A percentile compares a stretch with the other conserved stretches of the same genome.
Conservation (phyloP, 1,140 invertebrate genomes). For the Holcopasites calliopsidis region DNA sequence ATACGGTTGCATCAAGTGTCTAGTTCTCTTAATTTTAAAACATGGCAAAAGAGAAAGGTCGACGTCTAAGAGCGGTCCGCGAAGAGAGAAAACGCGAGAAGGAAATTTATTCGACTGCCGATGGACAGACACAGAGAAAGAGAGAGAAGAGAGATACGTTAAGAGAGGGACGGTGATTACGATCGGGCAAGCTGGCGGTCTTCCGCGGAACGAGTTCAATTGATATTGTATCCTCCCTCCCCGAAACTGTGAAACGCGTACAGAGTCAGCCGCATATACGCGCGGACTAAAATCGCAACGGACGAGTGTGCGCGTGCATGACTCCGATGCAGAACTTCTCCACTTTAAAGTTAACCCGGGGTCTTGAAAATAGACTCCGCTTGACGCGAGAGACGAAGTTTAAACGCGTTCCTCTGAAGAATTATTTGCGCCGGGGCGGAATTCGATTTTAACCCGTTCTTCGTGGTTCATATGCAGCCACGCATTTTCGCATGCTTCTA, state of each 20-base stretch:
- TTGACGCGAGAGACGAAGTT: slow-evolving; percentile 49
- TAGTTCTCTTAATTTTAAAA: neutral
- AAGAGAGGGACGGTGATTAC: slow-evolving; percentile 15
- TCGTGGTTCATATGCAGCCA: slow-evolving; percentile 6
- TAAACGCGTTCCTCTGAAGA: slow-evolving; percentile 66
- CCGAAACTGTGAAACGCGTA: slow-evolving; percentile 19
- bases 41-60: neutral
- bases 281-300: neutral
- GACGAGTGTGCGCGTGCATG: neutral
- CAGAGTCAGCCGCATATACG: neutral
- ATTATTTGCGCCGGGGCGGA: slow-evolving; percentile 1
- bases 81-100: neutral
- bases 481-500: neutral
- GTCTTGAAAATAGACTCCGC: no score
- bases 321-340: slow-evolving; percentile 27
- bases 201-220: slow-evolving; percentile 36
- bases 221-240: slow-evolving; percentile 12
- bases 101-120: neutral
- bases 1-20: neutral
- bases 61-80: neutral
- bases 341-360: slow-evolving; percentile 63
- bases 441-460: slow-evolving; percentile 41
- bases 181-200: slow-evolving; percentile 31
- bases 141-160: slow-evolving; percentile 11
- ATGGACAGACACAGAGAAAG: slow-evolving; percentile 9